phyloP scores from a whole-genome alignment of 2,113 vertebrate genomes.

The Arvicanthis niloticus region DNA sequence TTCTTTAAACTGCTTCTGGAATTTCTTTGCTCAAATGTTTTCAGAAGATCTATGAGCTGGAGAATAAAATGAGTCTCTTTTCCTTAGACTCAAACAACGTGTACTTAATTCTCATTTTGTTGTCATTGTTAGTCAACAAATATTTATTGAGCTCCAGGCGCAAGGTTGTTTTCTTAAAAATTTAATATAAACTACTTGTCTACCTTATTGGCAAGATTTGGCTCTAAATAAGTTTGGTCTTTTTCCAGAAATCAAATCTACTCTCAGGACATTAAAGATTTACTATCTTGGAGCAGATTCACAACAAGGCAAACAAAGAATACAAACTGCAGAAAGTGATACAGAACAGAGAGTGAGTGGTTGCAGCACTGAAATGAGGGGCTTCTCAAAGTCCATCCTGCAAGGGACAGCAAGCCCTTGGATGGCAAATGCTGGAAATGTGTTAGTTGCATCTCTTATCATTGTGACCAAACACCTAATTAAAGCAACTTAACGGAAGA shows the following conservation, averaged over 20 bases:
- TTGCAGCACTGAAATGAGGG: not conserved
- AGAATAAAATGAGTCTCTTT: constrained; percentile 69
- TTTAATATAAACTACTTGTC: constrained; percentile 76
- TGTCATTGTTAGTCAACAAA: constrained; percentile 77
- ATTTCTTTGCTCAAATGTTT: constrained; percentile 58
- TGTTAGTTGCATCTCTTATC: not conserved
- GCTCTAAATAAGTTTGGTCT: constrained; percentile 71
- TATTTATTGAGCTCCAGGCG: constrained; percentile 71
- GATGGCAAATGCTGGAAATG: not conserved
- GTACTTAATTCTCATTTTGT: constrained; percentile 76
- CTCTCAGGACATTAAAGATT: constrained; percentile 70
- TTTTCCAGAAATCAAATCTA: constrained; percentile 74
- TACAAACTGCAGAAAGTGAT: not conserved
- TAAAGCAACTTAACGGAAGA: not conserved
- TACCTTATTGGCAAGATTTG: constrained; percentile 74
- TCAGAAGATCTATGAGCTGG: constrained; percentile 65
- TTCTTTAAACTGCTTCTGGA: constrained; percentile 18
- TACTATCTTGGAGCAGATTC: constrained; percentile 59
- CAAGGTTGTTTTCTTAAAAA: constrained; percentile 57
- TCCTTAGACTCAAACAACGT: constrained; percentile 60
- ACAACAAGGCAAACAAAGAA: constrained; percentile 15
- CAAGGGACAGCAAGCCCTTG: not conserved
- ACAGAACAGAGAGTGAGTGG: not conserved
- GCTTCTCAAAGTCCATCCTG: not conserved
- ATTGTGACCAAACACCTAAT: not conserved